These are phyloP conservation scores for Caenorhabditis auriculariae DNA, from an alignment of 2,888 invertebrate species.

Conservation along the genomic window DNA sequence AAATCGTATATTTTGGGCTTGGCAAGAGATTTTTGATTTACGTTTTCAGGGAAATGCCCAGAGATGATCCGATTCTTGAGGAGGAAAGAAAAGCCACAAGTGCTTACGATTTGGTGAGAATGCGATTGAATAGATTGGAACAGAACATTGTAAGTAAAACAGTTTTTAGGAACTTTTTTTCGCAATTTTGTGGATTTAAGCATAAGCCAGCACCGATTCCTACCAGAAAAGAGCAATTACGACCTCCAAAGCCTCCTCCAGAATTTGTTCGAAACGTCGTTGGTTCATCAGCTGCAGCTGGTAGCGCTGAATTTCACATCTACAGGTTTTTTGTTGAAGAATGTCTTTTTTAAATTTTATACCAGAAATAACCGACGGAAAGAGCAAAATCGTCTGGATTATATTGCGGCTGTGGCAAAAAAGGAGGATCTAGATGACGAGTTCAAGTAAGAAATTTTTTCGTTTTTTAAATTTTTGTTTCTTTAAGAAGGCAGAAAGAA, in stretches of 20 bases:
- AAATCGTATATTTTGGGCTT: too few species aligned
- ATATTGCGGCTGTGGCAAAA: conserved; percentile 83
- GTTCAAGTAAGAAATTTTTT: conserved; percentile 73
- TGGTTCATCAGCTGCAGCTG: conserved; percentile 99
- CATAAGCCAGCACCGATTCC: conserved; percentile 87
- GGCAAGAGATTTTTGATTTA: too few species aligned
- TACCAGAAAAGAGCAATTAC: conserved; percentile 75
- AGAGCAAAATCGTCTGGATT: conserved; percentile 92
- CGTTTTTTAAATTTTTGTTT: neutral
- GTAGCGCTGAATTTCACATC: conserved; percentile 99
- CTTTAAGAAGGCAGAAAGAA: conserved; percentile 62
- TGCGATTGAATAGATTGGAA: conserved; percentile 53
- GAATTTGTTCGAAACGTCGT: conserved; percentile 97
- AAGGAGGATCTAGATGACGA: conserved; percentile 82
- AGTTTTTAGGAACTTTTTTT: neutral
- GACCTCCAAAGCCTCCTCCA: conserved; percentile 77
- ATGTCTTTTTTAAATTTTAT: conserved; percentile 68
- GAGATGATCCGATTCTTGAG: conserved; percentile 44
- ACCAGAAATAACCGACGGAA: conserved; percentile 90
- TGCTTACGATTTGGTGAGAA: conserved; percentile 55
- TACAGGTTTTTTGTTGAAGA: conserved; percentile 74
- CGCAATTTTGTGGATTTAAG: conserved; percentile 67
- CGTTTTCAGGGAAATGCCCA: conserved; percentile 24
- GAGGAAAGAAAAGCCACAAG: conserved; percentile 54
- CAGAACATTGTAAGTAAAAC: conserved; percentile 53